Conservation (phyloP, 2,797 vertebrate genomes). For the Molossus alvarezi region DNA sequence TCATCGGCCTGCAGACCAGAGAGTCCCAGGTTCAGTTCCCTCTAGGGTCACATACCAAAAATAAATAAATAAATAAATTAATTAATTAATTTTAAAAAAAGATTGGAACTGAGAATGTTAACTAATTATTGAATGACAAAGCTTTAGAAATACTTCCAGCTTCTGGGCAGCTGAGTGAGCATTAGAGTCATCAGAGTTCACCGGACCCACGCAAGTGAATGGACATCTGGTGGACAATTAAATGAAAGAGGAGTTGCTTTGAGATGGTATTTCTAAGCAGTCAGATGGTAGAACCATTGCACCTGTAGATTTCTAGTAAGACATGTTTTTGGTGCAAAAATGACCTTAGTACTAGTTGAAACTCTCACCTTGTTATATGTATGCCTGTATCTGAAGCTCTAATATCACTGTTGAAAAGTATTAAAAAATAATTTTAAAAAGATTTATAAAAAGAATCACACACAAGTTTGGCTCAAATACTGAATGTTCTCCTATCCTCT, state of each 20-base stretch:
- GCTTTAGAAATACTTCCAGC: constrained; percentile 50
- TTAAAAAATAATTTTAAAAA: constrained; percentile 58
- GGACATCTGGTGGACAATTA: not conserved
- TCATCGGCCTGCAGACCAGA: no score
- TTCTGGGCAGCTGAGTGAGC: not conserved
- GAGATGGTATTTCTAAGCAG: not conserved
- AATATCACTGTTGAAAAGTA: constrained; percentile 3
- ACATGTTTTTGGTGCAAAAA: not conserved
- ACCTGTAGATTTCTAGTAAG: constrained; percentile 5
- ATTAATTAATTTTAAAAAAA: not conserved
- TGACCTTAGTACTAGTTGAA: constrained; percentile 13
- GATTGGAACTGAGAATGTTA: constrained; percentile 14
- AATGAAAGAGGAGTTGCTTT: not conserved
- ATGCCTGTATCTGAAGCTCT: not conserved
- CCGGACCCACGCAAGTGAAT: no score
- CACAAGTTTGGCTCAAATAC: not conserved
- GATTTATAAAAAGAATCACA: not conserved
- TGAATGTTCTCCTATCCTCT: not conserved
- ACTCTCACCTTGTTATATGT: not conserved
- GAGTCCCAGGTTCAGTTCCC: no score
- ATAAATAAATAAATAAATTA: no score
- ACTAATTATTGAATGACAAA: constrained; percentile 7
- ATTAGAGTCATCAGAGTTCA: not conserved
- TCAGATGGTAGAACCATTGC: not conserved
- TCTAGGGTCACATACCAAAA: no score